phyloP scores from a whole-genome alignment of 1,140 invertebrate genomes.

The Littorina saxatilis region DNA sequence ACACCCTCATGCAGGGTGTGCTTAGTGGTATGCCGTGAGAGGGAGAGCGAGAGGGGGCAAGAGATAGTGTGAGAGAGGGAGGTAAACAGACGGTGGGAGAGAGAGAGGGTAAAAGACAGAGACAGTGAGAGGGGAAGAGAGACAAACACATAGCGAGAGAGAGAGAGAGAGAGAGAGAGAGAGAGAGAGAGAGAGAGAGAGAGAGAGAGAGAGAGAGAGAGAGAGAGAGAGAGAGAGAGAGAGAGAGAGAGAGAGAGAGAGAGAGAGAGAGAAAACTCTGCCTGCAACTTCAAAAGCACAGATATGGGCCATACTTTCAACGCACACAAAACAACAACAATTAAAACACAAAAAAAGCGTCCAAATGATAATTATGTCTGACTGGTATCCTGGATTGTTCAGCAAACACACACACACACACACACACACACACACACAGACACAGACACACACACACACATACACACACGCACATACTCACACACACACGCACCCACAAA shows the following conservation, averaged over 20 bases:
- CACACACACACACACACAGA: neutral
- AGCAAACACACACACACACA: no score
- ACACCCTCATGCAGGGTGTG: neutral
- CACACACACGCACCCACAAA: no score
- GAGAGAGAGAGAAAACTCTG: no score
- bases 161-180: constrained; percentile 16
- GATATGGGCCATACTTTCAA: no score
- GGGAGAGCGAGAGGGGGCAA: neutral
- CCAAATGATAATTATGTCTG: neutral
- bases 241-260: constrained; percentile 12
- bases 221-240: constrained; percentile 27
- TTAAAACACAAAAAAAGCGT: neutral
- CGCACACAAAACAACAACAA: no score
- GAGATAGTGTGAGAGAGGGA: constrained; percentile 8
- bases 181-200: constrained; percentile 16
- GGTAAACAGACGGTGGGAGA: constrained; percentile 1
- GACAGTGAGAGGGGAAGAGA: neutral
- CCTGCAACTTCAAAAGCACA: no score
- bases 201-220: neutral
- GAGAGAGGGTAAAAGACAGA: neutral
- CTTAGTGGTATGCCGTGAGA: no score
- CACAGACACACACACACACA: neutral
- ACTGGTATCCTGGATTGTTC: no score
- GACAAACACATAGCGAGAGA: constrained; percentile 8
- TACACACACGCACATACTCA: neutral